phyloP scores from a whole-genome alignment of 2,113 vertebrate genomes.

The Progne subis region DNA sequence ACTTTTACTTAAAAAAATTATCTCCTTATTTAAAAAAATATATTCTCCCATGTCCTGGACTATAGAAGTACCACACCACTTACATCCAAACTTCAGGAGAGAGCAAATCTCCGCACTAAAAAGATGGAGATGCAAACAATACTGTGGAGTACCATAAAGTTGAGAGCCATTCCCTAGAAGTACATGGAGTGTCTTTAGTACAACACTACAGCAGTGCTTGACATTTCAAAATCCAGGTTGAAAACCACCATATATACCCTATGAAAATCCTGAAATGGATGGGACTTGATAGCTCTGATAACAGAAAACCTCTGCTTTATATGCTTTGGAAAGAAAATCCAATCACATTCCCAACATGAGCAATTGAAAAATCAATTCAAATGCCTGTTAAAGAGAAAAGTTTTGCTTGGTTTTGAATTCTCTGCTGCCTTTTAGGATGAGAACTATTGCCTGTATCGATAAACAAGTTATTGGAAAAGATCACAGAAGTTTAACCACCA shows the following conservation, averaged over 20 bases:
- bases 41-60: neutral
- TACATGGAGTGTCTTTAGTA: neutral
- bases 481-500: neutral
- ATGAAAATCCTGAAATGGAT: neutral
- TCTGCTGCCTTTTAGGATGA: neutral
- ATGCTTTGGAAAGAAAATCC: neutral
- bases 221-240: neutral
- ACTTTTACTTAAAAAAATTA: no score
- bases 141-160: accelerated
- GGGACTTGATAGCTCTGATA: neutral
- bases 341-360: neutral
- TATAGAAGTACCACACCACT: neutral
- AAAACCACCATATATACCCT: neutral
- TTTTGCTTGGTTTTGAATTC: neutral
- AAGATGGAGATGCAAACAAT: neutral
- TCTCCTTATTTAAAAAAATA: neutral
- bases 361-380: neutral
- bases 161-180: neutral
- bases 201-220: neutral
- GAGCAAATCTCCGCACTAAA: neutral
- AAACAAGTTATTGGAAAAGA: neutral
- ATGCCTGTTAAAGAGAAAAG: neutral
- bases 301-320: neutral
- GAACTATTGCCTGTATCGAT: neutral
- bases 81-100: neutral